phyloP scores from a whole-genome alignment of 1,140 invertebrate genomes.

The Heliconius eleuchia region DNA sequence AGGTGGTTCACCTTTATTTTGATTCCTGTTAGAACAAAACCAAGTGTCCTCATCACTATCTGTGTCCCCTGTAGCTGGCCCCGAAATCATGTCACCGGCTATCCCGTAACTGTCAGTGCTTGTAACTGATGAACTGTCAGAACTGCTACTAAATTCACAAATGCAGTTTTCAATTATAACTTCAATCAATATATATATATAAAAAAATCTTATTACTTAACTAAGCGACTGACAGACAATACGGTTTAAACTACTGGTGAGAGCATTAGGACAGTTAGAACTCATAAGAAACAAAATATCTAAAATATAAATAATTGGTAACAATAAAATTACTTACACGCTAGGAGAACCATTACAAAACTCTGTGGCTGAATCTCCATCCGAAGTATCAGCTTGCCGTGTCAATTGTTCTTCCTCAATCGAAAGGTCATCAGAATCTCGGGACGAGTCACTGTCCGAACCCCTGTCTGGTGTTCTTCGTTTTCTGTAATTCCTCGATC shows the following conservation, averaged over 20 bases:
- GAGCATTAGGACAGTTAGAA: background rate
- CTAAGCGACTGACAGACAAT: background rate
- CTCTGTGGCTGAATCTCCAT: conserved; percentile 39
- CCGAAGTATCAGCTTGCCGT: conserved; percentile 35
- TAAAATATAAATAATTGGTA: background rate
- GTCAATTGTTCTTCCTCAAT: conserved; percentile 45
- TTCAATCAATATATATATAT: background rate
- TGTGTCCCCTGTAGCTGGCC: conserved; percentile 26
- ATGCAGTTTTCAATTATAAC: background rate
- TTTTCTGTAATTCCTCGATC: conserved; percentile 65
- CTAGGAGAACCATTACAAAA: conserved; percentile 39
- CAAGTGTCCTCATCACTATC: conserved; percentile 46
- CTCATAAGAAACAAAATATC: background rate
- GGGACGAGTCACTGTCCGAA: conserved; percentile 63
- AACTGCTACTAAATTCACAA: conserved; percentile 33
- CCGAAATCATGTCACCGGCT: conserved; percentile 31
- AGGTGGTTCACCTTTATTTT: conserved; percentile 66
- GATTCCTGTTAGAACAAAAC: conserved; percentile 41
- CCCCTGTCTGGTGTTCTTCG: conserved; percentile 66
- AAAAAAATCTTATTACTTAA: background rate
- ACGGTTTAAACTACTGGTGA: background rate
- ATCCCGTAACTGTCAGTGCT: conserved; percentile 37
- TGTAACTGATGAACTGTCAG: conserved; percentile 38
- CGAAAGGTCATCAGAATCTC: conserved; percentile 71
- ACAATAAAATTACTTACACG: conserved; percentile 35